Evolutionary conservation across 2,113 vertebrate genomes (phyloP).

Genomic region (Tretioscincus oriximinensis): DNA sequence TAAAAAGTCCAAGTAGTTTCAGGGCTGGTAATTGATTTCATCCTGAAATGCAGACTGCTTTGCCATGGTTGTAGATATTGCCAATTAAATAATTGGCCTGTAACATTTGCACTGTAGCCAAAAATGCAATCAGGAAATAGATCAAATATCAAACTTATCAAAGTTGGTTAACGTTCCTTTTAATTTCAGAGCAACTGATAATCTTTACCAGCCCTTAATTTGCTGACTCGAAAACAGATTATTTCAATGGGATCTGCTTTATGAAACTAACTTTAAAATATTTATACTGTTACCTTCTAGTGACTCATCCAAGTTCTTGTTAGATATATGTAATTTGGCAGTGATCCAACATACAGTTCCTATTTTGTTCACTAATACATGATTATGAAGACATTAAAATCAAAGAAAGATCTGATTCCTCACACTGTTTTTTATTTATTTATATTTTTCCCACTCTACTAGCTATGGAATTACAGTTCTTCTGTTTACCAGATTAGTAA

Average conservation of each 20-base stretch:
- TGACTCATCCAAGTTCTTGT: neutral
- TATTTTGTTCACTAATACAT: neutral
- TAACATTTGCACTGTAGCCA: neutral
- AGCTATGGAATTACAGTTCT: neutral
- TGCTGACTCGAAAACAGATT: neutral
- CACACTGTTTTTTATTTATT: neutral
- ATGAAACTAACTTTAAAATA: neutral
- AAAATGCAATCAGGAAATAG: neutral
- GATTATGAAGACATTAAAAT: neutral
- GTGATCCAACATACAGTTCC: neutral
- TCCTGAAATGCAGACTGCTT: neutral
- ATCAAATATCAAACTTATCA: neutral
- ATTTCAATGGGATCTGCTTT: neutral
- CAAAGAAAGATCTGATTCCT: neutral
- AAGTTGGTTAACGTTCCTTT: neutral
- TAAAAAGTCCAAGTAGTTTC: neutral
- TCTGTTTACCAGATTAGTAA: neutral
- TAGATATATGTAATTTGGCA: neutral
- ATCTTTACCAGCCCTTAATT: neutral
- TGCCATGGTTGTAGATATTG: neutral
- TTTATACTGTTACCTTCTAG: neutral
- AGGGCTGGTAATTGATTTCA: neutral
- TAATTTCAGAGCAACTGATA: neutral
- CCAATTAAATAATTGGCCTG: neutral
- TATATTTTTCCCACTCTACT: neutral